Percentiles rank a stretch among this genome's conserved stretches.
These are phyloP conservation scores for Oncorhynchus keta DNA, from an alignment of 2,113 vertebrate species.

Conservation along the genomic window DNA sequence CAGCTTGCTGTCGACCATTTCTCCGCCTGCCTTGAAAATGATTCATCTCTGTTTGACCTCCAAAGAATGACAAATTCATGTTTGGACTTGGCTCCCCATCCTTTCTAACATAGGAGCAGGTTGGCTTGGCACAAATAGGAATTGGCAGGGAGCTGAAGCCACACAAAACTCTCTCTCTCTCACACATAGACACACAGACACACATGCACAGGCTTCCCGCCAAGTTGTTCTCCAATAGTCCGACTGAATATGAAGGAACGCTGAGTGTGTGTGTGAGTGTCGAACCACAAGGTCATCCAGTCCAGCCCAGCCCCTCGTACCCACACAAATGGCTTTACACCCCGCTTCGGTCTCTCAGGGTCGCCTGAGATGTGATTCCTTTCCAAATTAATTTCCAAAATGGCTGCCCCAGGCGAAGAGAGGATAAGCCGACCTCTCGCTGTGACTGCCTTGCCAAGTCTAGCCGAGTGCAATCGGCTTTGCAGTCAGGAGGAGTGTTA, in stretches of 20 bases:
- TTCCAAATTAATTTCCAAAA: neutral
- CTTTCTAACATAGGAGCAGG: slow-evolving; percentile 17
- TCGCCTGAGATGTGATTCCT: neutral
- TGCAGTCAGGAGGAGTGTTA: neutral
- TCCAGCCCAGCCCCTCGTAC: neutral
- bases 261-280: slow-evolving; percentile 1
- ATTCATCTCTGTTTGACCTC: slow-evolving; percentile 13
- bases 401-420: neutral
- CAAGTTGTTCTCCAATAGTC: slow-evolving; percentile 9
- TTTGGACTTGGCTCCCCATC: slow-evolving; percentile 18
- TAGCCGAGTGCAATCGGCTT: neutral
- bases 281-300: neutral
- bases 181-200: neutral
- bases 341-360: neutral
- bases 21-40: neutral
- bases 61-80: slow-evolving; percentile 10
- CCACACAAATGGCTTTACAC: neutral
- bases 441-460: neutral
- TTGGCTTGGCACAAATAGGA: slow-evolving; percentile 4
- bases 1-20: neutral
- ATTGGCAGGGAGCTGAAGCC: neutral
- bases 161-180: neutral
- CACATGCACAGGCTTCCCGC: slow-evolving; percentile 1
- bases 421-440: neutral
- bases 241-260: neutral